Evolutionary conservation across 1,140 invertebrate species (phyloP).

Genomic region (Papilio dardanus): DNA sequence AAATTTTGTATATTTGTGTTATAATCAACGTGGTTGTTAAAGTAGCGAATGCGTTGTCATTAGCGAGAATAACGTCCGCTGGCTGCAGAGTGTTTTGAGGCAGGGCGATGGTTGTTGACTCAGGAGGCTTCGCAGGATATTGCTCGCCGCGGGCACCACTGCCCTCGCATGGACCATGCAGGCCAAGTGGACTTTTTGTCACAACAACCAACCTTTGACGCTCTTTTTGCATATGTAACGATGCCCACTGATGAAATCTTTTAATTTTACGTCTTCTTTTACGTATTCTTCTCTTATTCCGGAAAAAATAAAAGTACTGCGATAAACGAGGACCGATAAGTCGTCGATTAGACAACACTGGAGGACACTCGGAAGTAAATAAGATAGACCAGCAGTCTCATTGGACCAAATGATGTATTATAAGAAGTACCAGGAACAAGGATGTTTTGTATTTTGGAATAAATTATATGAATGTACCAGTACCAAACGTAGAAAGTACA

Average conservation of each 20-base stretch:
- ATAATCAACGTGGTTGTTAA: background rate
- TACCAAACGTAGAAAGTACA: no score
- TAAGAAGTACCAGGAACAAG: no score
- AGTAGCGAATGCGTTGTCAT: slow-evolving; percentile 17
- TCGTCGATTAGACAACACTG: no score
- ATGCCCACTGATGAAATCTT: background rate
- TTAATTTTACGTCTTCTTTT: background rate
- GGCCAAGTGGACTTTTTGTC: slow-evolving; percentile 38
- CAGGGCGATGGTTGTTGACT: slow-evolving; percentile 34
- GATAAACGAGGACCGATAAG: no score
- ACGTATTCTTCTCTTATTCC: no score
- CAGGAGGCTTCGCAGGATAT: slow-evolving; percentile 40
- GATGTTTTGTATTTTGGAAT: no score
- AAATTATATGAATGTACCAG: no score
- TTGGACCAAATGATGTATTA: no score
- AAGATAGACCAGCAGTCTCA: no score
- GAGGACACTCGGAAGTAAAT: background rate
- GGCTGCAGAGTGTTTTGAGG: slow-evolving; percentile 35
- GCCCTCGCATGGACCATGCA: slow-evolving; percentile 35
- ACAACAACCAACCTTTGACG: slow-evolving; percentile 13
- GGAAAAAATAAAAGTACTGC: no score
- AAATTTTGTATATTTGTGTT: background rate
- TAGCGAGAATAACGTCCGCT: slow-evolving; percentile 32
- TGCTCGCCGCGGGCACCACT: slow-evolving; percentile 36
- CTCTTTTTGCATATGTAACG: slow-evolving; percentile 12